Percentiles rank a stretch among this genome's conserved stretches.
Conservation (phyloP, 2,888 invertebrate genomes). For the Scelioninae gen. 1 region DNA sequence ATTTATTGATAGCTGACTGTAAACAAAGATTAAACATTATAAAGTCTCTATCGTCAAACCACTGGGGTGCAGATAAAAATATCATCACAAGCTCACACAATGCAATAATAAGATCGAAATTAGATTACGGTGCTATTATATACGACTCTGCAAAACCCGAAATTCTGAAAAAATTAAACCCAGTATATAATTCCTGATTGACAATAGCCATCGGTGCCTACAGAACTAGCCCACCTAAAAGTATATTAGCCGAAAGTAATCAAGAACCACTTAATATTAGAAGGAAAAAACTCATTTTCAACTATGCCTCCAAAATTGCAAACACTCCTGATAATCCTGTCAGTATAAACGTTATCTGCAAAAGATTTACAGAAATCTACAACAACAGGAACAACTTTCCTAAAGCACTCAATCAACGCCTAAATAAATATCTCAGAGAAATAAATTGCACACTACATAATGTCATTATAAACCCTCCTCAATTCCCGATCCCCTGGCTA, state of each 20-base stretch:
- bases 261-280: background rate
- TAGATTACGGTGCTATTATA: constrained; percentile 57
- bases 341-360: background rate
- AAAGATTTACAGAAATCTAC: background rate
- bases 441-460: too few species aligned
- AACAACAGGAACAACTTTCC: too few species aligned
- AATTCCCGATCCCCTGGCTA: too few species aligned
- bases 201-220: constrained; percentile 4
- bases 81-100: constrained; percentile 35
- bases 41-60: constrained; percentile 41
- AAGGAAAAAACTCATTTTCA: background rate
- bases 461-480: too few species aligned
- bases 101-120: constrained; percentile 51
- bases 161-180: background rate
- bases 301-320: background rate
- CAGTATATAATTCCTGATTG: background rate
- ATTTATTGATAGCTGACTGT: constrained; percentile 35
- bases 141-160: constrained; percentile 43
- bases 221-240: background rate
- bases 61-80: constrained; percentile 24
- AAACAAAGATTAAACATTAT: constrained; percentile 55
- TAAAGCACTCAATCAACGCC: too few species aligned
- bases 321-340: background rate
- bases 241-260: background rate
- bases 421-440: too few species aligned